Evolutionary conservation across 2,888 invertebrate species (phyloP).

Genomic region (Clusia tigrina): DNA sequence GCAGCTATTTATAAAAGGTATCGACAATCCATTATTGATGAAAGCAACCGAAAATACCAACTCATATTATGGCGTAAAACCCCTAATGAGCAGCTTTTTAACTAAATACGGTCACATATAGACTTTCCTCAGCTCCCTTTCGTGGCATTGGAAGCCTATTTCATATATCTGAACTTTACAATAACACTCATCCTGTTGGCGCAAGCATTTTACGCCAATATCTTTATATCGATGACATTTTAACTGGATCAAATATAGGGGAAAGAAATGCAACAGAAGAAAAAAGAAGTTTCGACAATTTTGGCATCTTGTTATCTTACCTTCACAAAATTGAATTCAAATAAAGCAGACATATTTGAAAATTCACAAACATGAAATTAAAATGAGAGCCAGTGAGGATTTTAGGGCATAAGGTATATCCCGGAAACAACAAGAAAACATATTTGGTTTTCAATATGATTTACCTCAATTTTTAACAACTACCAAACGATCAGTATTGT

Average conservation of each 20-base stretch:
- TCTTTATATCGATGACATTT: conserved; percentile 1
- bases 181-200: not conserved
- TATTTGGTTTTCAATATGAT: too few species aligned
- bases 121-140: conserved; percentile 10
- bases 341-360: not conserved
- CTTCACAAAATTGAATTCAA: not conserved
- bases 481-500: too few species aligned
- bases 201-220: not conserved
- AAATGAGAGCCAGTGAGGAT: too few species aligned
- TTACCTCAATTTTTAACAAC: too few species aligned
- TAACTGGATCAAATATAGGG: not conserved
- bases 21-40: conserved; percentile 1
- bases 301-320: not conserved
- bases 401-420: too few species aligned
- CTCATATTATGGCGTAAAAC: not conserved
- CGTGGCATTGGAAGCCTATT: conserved; percentile 6
- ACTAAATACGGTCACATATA: conserved; percentile 8
- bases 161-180: conserved; percentile 10
- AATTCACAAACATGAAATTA: too few species aligned
- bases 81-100: not conserved
- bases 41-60: conserved; percentile 16
- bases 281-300: not conserved
- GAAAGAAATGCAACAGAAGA: conserved; percentile 3
- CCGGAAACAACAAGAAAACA: too few species aligned
- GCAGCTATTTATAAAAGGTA: conserved; percentile 20